A percentile compares a stretch with the other conserved stretches of the same genome.
Evolutionary conservation across 1,140 invertebrate species (phyloP).

Genomic region (Diachasmimorpha longicaudata): DNA sequence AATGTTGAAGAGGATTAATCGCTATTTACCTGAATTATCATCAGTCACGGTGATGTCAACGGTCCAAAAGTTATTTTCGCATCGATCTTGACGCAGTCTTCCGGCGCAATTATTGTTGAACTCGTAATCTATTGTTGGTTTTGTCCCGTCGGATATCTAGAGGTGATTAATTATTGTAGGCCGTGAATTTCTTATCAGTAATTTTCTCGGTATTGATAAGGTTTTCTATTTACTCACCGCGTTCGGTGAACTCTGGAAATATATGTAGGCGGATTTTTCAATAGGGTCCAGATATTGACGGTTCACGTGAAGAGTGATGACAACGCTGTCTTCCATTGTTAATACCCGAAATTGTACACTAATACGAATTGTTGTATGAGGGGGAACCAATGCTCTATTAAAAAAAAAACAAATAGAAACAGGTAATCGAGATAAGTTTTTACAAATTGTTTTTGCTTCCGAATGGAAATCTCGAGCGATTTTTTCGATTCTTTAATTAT

Average conservation of each 20-base stretch:
- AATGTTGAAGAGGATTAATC: conserved; percentile 8
- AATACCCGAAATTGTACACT: conserved; percentile 64
- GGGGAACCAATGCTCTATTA: conserved; percentile 5
- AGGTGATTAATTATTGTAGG: not conserved
- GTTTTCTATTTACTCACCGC: conserved; percentile 31
- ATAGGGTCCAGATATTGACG: conserved; percentile 38
- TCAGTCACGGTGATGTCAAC: conserved; percentile 67
- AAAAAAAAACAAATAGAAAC: not conserved
- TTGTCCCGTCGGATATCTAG: conserved; percentile 48
- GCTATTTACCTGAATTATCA: conserved; percentile 58
- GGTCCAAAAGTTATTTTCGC: conserved; percentile 68
- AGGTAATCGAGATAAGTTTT: too few species aligned
- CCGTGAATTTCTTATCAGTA: not conserved
- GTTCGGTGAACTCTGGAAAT: conserved; percentile 45
- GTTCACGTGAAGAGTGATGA: conserved; percentile 63
- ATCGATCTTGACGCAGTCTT: conserved; percentile 51
- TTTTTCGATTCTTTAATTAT: not conserved
- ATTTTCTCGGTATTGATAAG: not conserved
- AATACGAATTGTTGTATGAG: conserved; percentile 64
- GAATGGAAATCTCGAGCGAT: too few species aligned
- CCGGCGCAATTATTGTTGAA: conserved; percentile 66
- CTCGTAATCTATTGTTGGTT: conserved; percentile 61
- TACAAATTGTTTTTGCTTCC: too few species aligned
- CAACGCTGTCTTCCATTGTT: conserved; percentile 55
- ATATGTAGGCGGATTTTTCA: conserved; percentile 59